A percentile compares a stretch with the other conserved stretches of the same genome.
These are phyloP conservation scores for Lycocerus yunnanus DNA, from an alignment of 2,888 invertebrate species.

Conservation along the genomic window DNA sequence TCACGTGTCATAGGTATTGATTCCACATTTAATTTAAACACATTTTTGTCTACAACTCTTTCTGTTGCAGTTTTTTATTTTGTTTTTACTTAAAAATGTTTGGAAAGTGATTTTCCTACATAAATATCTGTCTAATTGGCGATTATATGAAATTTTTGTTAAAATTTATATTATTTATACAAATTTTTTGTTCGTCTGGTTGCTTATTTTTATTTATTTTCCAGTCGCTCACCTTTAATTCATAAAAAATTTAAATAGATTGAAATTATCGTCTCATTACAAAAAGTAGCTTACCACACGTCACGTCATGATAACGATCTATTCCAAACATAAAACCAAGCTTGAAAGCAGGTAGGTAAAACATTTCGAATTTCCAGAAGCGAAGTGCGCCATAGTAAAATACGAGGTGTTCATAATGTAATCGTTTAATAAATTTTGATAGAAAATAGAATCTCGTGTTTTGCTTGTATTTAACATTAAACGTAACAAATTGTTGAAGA, in stretches of 20 bases:
- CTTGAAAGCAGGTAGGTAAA: neutral
- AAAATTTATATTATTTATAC: no score
- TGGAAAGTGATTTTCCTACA: no score
- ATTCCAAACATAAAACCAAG: neutral
- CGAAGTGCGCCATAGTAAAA: neutral
- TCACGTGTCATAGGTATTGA: no score
- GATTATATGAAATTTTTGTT: no score
- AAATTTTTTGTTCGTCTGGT: no score
- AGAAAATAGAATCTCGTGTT: neutral
- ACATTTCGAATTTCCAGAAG: neutral
- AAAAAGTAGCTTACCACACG: neutral
- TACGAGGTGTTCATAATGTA: neutral
- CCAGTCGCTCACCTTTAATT: neutral
- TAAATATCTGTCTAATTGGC: no score
- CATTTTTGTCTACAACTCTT: no score
- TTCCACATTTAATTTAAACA: no score
- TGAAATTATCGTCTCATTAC: neutral
- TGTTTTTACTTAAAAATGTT: no score
- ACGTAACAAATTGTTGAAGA: conserved; percentile 3
- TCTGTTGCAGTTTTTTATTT: no score
- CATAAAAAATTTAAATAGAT: neutral
- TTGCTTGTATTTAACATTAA: conserved; percentile 1
- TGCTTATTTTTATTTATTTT: neutral
- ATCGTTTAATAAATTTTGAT: neutral
- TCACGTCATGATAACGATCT: neutral